Conservation (phyloP, 1,140 invertebrate genomes). For the Lordiphosa mommai region DNA sequence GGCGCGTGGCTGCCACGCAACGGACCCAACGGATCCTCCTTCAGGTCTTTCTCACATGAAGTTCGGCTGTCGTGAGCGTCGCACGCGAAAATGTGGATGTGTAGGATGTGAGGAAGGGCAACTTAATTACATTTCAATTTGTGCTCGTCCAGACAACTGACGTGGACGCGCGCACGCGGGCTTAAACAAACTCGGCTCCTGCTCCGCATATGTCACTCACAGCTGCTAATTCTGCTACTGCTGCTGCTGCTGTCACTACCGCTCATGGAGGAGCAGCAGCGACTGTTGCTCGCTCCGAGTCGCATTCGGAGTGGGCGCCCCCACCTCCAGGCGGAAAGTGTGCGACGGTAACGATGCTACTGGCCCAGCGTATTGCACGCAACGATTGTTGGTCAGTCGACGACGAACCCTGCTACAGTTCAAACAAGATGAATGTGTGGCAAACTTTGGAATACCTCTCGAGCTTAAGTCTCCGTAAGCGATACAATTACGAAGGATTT, state of each 20-base stretch:
- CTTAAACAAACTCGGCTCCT: conserved; percentile 44
- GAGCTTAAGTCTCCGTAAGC: conserved; percentile 61
- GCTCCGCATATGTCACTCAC: conserved; percentile 63
- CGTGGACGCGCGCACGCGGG: conserved; percentile 7
- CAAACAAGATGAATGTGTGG: conserved; percentile 79
- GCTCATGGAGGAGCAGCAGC: conserved; percentile 4
- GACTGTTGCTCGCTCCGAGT: conserved; percentile 59
- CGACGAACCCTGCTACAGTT: conserved; percentile 64
- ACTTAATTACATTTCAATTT: conserved; percentile 78
- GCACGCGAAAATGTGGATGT: conserved; percentile 37
- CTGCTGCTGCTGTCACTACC: conserved; percentile 8
- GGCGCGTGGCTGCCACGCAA: conserved; percentile 47
- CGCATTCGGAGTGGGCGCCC: conserved; percentile 41
- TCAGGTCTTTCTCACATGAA: conserved; percentile 32
- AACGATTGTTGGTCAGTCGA: conserved; percentile 78
- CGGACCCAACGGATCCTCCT: conserved; percentile 17
- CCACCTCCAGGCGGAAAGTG: conserved; percentile 44
- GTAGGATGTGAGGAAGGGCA: conserved; percentile 32
- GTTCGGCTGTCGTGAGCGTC: conserved; percentile 47
- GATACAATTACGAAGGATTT: conserved; percentile 73
- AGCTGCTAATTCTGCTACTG: conserved; percentile 38
- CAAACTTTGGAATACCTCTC: conserved; percentile 73
- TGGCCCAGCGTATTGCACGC: conserved; percentile 71
- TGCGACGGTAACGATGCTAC: conserved; percentile 73
- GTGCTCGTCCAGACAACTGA: conserved; percentile 1